phyloP scores from a whole-genome alignment of 1,140 invertebrate genomes.

The Drosophila repleta region DNA sequence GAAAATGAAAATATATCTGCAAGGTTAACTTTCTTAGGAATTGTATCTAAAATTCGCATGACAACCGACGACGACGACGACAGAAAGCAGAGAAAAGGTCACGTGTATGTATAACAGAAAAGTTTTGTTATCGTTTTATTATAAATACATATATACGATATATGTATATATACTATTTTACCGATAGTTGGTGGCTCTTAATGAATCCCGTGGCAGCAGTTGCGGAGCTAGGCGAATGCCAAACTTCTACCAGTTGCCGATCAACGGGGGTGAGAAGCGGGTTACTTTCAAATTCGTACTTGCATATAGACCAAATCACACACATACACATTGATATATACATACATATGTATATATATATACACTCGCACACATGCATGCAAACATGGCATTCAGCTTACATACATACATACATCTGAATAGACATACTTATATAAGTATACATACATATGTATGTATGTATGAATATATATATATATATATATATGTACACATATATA shows the following conservation, averaged over 20 bases:
- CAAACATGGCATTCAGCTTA: constrained; percentile 32
- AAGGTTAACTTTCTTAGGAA: constrained; percentile 20
- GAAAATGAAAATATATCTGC: constrained; percentile 19
- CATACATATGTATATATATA: constrained; percentile 23
- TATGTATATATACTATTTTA: constrained; percentile 34
- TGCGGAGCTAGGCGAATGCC: constrained; percentile 37
- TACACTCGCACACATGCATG: constrained; percentile 14
- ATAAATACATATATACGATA: constrained; percentile 23
- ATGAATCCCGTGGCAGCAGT: constrained; percentile 37
- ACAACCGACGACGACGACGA: constrained; percentile 29
- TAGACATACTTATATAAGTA: constrained; percentile 47
- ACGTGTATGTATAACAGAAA: constrained; percentile 78
- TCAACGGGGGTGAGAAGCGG: constrained; percentile 75
- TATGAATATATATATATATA: constrained; percentile 32
- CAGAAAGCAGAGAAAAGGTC: constrained; percentile 55
- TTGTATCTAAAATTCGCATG: constrained; percentile 42
- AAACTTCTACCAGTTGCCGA: constrained; percentile 58
- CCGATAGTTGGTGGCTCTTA: constrained; percentile 45
- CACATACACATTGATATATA: constrained; percentile 16
- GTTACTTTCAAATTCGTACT: constrained; percentile 80
- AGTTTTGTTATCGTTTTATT: constrained; percentile 48
- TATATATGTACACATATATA: constrained; percentile 25
- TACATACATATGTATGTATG: constrained; percentile 47
- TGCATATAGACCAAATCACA: constrained; percentile 76
- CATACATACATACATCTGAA: constrained; percentile 29